These are phyloP conservation scores for Drosophila orosa DNA, from an alignment of 1,140 invertebrate genomes.

Conservation along the genomic window DNA sequence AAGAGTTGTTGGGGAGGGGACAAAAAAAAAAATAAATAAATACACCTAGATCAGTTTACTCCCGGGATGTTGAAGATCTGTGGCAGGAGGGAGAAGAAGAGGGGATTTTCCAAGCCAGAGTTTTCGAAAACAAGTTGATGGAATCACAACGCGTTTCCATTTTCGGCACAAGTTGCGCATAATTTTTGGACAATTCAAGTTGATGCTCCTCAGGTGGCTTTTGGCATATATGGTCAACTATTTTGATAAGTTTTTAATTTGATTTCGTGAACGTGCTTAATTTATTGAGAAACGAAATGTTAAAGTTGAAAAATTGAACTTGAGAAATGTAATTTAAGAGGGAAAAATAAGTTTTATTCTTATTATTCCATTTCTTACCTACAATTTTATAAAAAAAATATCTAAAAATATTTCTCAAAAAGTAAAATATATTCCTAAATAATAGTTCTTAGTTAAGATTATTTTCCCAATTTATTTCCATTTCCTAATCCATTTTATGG, in stretches of 20 bases:
- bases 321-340: not conserved
- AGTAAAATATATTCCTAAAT: not conserved
- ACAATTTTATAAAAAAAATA: not conserved
- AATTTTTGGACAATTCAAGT: constrained; percentile 69
- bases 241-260: constrained; percentile 78
- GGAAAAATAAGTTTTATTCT: not conserved
- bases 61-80: constrained; percentile 17
- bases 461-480: constrained; percentile 8
- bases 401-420: not conserved
- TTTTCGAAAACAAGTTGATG: constrained; percentile 40
- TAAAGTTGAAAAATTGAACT: constrained; percentile 42
- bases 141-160: constrained; percentile 54
- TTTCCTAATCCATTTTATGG: constrained; percentile 39
- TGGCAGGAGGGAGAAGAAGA: not conserved
- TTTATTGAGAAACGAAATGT: constrained; percentile 29
- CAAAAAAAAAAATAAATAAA: constrained; percentile 30
- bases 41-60: constrained; percentile 63
- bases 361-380: not conserved
- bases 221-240: constrained; percentile 62
- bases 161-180: constrained; percentile 51
- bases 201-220: constrained; percentile 32
- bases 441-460: not conserved
- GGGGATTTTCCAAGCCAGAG: constrained; percentile 38
- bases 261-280: constrained; percentile 49
- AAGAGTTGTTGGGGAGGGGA: constrained; percentile 38